Base-by-base conservation (phyloP, 2,888 invertebrate species). In the Spodoptera exigua region DNA sequence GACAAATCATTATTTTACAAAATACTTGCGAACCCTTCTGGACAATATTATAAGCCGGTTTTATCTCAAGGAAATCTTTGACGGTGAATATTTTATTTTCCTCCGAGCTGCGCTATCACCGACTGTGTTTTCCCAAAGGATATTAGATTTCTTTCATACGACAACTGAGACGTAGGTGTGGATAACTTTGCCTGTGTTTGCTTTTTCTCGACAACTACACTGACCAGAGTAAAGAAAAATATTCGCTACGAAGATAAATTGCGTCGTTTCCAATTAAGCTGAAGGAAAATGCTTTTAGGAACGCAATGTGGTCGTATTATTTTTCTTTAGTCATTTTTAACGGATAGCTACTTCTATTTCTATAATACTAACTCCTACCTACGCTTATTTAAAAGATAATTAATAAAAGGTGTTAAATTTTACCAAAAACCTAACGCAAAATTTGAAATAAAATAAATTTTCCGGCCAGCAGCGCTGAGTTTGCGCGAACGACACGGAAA, bases 31-130 rank as follows among this genome's bases (percentile, higher is more conserved):
- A 58, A 47, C 57, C 27, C 41, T 54, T 65, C 57, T 66, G 70
- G 71, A 78, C 71, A 73, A 75, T 78, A 76, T 76, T 76, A 75
- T 65, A 61, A 68, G 61, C 67, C 51, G 72, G 51, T 77, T 79
- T 76, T 81, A 84, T 83, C 81, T 61, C 60, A 64, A 74, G 70
- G 74, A 66, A 81, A 85, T 81, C 79, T 83, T 74, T 67, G 79
- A 67, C 71, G 65, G 78, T 87, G 83, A 88, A 89, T 89, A 89
- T 88, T 87, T 89, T 86, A 89, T 89, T 81, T 82, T 80, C 81
- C 82, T 66, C 65, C 64, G 81, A 76, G 80, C 75, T 79, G 63
- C 73, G 84, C 82, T 88, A 86, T 89, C 88, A 75, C 80, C 81
- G 81, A 64, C 82, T 81, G 81, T 83, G 76, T 84, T 81, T 82